phyloP scores from a whole-genome alignment of 2,797 vertebrate genomes.

The Crocodylus rhombifer region DNA sequence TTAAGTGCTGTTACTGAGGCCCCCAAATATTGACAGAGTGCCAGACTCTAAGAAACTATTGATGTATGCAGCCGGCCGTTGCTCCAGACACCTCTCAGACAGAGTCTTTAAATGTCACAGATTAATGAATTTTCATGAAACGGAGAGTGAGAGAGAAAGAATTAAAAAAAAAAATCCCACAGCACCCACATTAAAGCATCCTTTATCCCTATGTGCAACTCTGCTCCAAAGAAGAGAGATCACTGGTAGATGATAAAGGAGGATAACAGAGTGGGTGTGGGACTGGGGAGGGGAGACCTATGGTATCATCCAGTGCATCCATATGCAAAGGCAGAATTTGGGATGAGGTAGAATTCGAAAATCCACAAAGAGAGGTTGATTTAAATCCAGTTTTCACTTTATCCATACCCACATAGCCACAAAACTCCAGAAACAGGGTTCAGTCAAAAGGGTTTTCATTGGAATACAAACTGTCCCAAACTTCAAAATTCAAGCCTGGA shows the following conservation, averaged over 20 bases:
- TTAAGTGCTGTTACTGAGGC: slow-evolving; percentile 80
- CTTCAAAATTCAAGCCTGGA: slow-evolving; percentile 26
- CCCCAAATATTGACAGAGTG: slow-evolving; percentile 87
- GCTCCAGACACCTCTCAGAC: slow-evolving; percentile 87
- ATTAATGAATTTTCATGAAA: slow-evolving; percentile 90
- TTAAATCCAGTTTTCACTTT: slow-evolving; percentile 3
- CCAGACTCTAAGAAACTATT: slow-evolving; percentile 85
- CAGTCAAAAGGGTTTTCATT: background rate
- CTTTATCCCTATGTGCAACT: slow-evolving; percentile 65
- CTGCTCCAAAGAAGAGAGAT: slow-evolving; percentile 55
- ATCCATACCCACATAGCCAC: background rate
- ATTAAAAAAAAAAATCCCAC: slow-evolving; percentile 62
- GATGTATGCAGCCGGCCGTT: slow-evolving; percentile 83
- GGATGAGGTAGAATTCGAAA: background rate
- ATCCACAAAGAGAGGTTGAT: background rate
- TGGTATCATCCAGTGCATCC: slow-evolving; percentile 40
- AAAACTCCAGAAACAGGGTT: background rate
- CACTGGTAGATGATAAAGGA: slow-evolving; percentile 58
- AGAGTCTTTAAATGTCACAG: slow-evolving; percentile 87
- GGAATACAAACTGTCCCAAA: slow-evolving; percentile 3
- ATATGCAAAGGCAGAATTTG: background rate
- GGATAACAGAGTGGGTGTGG: background rate
- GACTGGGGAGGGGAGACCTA: slow-evolving; percentile 41
- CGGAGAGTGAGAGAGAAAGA: slow-evolving; percentile 63
- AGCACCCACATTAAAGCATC: slow-evolving; percentile 65